Evolutionary conservation across 2,113 vertebrate species (phyloP), one percentile per base, ranked within the genome.

Genomic region (Bagarius yarrelli): DNA sequence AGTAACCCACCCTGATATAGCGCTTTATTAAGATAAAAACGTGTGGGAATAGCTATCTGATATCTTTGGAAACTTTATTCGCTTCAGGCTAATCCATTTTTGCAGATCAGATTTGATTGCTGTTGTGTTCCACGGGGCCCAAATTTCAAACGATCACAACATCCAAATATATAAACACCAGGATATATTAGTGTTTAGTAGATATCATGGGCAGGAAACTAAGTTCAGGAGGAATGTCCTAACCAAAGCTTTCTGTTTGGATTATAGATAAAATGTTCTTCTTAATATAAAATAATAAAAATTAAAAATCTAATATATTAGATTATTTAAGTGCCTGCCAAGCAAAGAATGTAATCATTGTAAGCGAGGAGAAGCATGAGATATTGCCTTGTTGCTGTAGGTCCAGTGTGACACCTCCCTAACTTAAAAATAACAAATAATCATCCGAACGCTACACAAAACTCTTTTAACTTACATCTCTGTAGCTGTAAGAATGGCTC

Each of bases 121-220:
- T 75, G 59, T 55, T 76, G 81, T 85, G 84, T 82, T 90, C 87
- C 89, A 87, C 87, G 63, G 75, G 83, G 82, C 85, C 87, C 88
- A 88, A 87, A 89, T 91, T 91, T 88, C 85, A 82, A 83, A 66
- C 83, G 80, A 88, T 90, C 85, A 91, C 85, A 84, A 84, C 83
- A 87, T 79, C 76, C 86, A 86, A 88, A 89, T 60, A 79, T 81
- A 83, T n/a, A n/a, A 87, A 87, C 84, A 88, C 86, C 56, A 78
- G 83, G 85, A 83, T 81, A 82, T 88, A 85, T 89, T 82, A 79
- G 74, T 77, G 84, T 88, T 87, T 81, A 86, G 60, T 25, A 78
- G 67, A 83, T 84, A 88, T 86, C 67, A 85, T 87, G 71, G 47
- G 80, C 85, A 81, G 59, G 59, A 72, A 81, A 81, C 52, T 66